Percentiles rank a stretch among this genome's conserved stretches.
Conservation (phyloP, 1,140 invertebrate genomes). For the Coenobita brevimanus region DNA sequence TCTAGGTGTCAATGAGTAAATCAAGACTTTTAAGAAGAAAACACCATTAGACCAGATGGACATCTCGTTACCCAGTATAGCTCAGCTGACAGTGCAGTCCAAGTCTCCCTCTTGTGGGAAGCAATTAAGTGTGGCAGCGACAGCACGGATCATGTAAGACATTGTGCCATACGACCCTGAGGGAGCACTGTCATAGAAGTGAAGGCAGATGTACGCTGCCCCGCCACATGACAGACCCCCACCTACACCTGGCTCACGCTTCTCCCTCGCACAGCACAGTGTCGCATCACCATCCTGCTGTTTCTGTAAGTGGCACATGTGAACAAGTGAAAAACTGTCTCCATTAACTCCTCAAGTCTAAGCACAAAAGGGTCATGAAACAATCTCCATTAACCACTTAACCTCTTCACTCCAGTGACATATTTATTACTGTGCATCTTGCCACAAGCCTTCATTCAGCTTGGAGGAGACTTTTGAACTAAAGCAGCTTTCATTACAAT, state of each 20-base stretch:
- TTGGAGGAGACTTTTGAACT: too few relatives aligned
- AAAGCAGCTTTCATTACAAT: too few relatives aligned
- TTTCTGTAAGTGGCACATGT: slow-evolving; percentile 78
- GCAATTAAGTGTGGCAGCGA: slow-evolving; percentile 83
- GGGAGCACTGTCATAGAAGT: slow-evolving; percentile 98
- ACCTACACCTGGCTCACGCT: slow-evolving; percentile 75
- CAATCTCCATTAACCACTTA: too few relatives aligned
- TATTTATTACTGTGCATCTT: too few relatives aligned
- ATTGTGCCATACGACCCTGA: slow-evolving; percentile 97
- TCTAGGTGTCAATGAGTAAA: too few relatives aligned
- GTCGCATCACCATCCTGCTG: slow-evolving; percentile 91
- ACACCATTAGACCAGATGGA: slow-evolving; percentile 12
- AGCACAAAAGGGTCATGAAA: neutral
- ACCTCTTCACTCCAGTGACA: too few relatives aligned
- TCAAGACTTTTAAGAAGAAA: neutral
- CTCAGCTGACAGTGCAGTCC: slow-evolving; percentile 85
- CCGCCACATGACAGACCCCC: slow-evolving; percentile 89
- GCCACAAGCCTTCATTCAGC: too few relatives aligned
- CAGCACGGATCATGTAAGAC: slow-evolving; percentile 94
- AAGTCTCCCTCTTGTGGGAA: slow-evolving; percentile 84
- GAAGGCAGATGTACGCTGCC: slow-evolving; percentile 94
- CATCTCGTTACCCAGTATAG: neutral
- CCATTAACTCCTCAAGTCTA: slow-evolving; percentile 23
- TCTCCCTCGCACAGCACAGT: slow-evolving; percentile 88
- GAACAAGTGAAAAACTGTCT: slow-evolving; percentile 11